Evolutionary conservation across 2,797 vertebrate genomes (phyloP), one percentile per base, ranked within the genome.

Genomic region (Discoglossus pictus): DNA sequence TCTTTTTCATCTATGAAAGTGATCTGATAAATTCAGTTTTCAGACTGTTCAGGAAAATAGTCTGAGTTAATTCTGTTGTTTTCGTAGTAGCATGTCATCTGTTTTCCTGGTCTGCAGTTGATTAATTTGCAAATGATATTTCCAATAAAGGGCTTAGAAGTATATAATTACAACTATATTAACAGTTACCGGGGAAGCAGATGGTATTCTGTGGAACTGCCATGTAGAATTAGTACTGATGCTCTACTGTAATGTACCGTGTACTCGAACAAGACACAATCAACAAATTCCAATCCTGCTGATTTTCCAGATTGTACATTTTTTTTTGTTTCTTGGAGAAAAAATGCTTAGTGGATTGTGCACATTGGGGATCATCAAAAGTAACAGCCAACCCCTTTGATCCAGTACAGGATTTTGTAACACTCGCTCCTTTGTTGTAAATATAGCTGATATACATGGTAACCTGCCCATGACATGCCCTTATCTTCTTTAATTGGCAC

Each of bases 81-180:
- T 88, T 85, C 72, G 61, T 80, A 83, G 83, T 85, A 81, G 82
- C 83, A 80, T 87, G 86, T 89, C 87, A 86, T 91, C 88, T 90
- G 85, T 89, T 91, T 89, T 88, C 86, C 84, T 83, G 84, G 89
- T 92, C 92, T 80, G 88, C 87, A 88, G 89, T 91, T 92, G 93
- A 95, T 96, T 95, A 92, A 95, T 97, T 93, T 92, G 92, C 91
- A 87, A 90, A 94, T 95, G 92, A 93, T 94, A 92, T 94, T 95
- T 92, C 88, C 90, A 92, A 93, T 97, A 96, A 98, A 97, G 89
- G 93, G 91, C 92, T 93, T 92, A 92, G 92, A 94, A 96, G 94
- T 94, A 95, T 92, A 94, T 96, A 96, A 99, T 93, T 96, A 94
- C 94, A 92, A 93, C 93, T 97, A 94, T 96, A 97, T 96, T 96